Conservation (phyloP, 2,888 invertebrate species). For the Gymnocheta viridis region DNA sequence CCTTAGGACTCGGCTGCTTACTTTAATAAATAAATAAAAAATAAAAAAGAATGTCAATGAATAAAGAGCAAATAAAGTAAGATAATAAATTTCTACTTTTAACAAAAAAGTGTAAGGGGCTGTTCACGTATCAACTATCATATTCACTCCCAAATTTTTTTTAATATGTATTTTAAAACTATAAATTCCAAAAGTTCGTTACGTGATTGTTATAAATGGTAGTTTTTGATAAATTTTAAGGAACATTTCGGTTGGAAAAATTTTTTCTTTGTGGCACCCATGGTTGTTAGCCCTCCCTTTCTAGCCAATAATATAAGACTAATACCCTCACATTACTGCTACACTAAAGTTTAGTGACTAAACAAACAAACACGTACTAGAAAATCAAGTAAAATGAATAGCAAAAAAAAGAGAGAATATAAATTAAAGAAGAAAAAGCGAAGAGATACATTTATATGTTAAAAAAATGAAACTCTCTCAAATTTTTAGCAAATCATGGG, state of each 20-base stretch:
- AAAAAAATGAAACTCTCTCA: conserved; percentile 46
- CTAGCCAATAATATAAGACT: conserved; percentile 29
- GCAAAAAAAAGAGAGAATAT: conserved; percentile 25
- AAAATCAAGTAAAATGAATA: conserved; percentile 27
- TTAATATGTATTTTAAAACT: too few species aligned
- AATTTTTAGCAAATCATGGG: conserved; percentile 61
- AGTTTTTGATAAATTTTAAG: not conserved
- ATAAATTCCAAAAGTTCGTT: too few species aligned
- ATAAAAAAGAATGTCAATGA: too few species aligned
- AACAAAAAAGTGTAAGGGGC: too few species aligned
- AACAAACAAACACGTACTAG: not conserved
- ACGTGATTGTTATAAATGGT: too few species aligned
- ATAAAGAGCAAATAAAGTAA: too few species aligned
- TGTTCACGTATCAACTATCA: too few species aligned
- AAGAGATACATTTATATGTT: not conserved
- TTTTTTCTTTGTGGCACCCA: not conserved
- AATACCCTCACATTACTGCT: conserved; percentile 25
- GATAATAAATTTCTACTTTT: too few species aligned
- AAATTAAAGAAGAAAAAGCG: not conserved
- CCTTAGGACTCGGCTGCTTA: too few species aligned
- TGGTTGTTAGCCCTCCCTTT: conserved; percentile 41
- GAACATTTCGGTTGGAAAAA: not conserved
- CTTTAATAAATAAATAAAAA: too few species aligned
- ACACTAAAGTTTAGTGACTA: not conserved
- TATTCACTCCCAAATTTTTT: too few species aligned